Evolutionary conservation across 2,113 vertebrate species (phyloP), one percentile per base, ranked within the genome.

Genomic region (Myiozetetes cayanensis): DNA sequence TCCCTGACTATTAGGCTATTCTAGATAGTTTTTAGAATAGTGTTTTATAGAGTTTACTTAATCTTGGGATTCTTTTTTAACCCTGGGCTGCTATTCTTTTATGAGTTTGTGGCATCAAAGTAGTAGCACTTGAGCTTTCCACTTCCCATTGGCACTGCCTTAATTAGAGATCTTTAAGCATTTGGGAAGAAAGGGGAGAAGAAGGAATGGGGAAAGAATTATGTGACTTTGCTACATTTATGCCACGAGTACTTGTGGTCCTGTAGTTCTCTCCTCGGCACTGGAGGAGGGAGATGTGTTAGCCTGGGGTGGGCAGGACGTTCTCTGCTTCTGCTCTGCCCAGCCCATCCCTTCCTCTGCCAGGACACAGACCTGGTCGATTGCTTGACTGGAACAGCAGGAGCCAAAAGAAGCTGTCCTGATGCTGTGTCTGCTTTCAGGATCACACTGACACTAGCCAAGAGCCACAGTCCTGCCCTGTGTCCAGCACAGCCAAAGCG

Each of bases 61-160:
- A 84, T 81, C 52, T 74, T 35, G 47, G 63, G 21, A 67, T 39
- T 65, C 44, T 74, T 78, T 53, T 33, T 55, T 53, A 85, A 87
- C 47, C 44, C 46, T 93, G 22, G 59, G 49, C 35, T 93, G 53
- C 50, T 95, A 41, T 78, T 95, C 73, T 92, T 75, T 85, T 35
- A 35, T 14, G 24, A 5, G 27, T 50, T 90, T 17, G 1, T 72
- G 79, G n/a, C 67, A 94, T 75, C 70, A 83, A 96, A 97, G 67
- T 67, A 78, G 55, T 10, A 81, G 49, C 44, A 63, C 56, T 80
- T 50, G 39, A 92, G 8, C 20, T n/a, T 95, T 90, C 79, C 55
- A 47, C 74, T 94, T 93, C 56, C 59, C 75, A 35, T 35, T 71
- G 91, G 61, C 39, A n/a, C 33, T 71, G 30, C 37, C 55, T 61